Percentiles rank a stretch among this genome's conserved stretches.
Conservation (phyloP, 30 jellyfish, hydroid and myxozoan species). For the Pseudorhiza aurosa region DNA sequence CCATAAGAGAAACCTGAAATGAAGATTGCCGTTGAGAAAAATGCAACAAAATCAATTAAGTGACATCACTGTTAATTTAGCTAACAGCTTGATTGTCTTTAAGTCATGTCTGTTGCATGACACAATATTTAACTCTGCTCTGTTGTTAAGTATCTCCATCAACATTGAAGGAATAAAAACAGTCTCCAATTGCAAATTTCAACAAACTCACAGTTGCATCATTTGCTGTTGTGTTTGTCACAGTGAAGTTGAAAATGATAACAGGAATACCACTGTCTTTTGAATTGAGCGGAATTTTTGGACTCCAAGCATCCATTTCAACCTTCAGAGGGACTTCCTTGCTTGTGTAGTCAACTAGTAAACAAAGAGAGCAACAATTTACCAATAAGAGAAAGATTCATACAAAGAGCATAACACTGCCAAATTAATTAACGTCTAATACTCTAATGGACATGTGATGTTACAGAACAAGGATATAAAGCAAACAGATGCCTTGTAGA, state of each 20-base stretch:
- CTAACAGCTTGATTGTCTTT: no score
- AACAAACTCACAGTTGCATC: constrained; percentile 64
- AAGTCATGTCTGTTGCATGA: no score
- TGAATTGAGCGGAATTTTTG: constrained; percentile 86
- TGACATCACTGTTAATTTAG: no score
- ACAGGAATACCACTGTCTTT: constrained; percentile 83
- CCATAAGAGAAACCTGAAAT: constrained; percentile 83
- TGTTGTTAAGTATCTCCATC: neutral
- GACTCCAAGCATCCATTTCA: constrained; percentile 87
- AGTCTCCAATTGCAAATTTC: no score
- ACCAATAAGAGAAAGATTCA: neutral
- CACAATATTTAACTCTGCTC: no score
- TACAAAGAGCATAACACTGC: no score
- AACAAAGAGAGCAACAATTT: neutral
- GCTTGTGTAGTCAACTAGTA: constrained; percentile 83
- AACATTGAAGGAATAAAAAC: neutral
- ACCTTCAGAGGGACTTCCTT: constrained; percentile 66
- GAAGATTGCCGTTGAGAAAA: no score
- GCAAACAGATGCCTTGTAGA: no score
- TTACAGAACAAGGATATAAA: no score
- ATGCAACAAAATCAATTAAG: neutral
- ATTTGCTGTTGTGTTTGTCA: constrained; percentile 59
- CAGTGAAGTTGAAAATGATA: constrained; percentile 70
- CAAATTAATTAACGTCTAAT: no score
- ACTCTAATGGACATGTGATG: no score